Evolutionary conservation across 2,888 invertebrate species (phyloP).

Genomic region (Oscheius sp.): DNA sequence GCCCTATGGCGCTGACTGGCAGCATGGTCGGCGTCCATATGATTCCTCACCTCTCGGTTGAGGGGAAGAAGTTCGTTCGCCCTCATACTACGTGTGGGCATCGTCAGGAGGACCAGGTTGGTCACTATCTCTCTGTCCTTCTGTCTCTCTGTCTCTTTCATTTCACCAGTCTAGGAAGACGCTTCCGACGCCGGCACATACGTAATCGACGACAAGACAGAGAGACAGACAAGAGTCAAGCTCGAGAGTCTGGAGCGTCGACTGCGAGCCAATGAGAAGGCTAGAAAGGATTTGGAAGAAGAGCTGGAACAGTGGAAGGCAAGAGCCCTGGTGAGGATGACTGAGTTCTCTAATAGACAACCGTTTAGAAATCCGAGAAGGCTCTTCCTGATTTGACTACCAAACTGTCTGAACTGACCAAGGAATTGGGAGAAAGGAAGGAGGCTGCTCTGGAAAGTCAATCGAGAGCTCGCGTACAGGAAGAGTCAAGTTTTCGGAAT

Average conservation of each 20-base stretch:
- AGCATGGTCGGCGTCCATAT: conserved; percentile 14
- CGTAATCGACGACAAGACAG: conserved; percentile 45
- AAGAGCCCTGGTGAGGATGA: conserved; percentile 29
- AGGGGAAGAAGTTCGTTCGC: conserved; percentile 14
- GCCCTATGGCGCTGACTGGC: conserved; percentile 5
- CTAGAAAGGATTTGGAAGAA: conserved; percentile 48
- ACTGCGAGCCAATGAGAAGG: conserved; percentile 50
- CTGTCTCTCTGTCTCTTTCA: no score
- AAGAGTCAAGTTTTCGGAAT: not conserved
- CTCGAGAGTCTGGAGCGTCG: conserved; percentile 53
- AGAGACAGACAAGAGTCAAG: conserved; percentile 54
- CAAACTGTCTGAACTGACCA: conserved; percentile 43
- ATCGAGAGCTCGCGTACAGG: conserved; percentile 19
- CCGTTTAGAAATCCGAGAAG: conserved; percentile 22
- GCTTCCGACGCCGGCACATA: conserved; percentile 41
- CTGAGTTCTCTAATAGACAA: not conserved
- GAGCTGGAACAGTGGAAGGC: conserved; percentile 54
- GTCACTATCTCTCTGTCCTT: not conserved
- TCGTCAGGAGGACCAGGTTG: conserved; percentile 2
- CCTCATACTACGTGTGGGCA: conserved; percentile 32
- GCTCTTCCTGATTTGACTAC: conserved; percentile 42
- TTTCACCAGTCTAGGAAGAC: not conserved
- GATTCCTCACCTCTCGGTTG: conserved; percentile 7
- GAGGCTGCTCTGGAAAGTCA: conserved; percentile 42
- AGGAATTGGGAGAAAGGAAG: conserved; percentile 41